A percentile compares a stretch with the other conserved stretches of the same genome.
phyloP scores from a whole-genome alignment of 2,113 vertebrate species.

The Scopus umbretta region DNA sequence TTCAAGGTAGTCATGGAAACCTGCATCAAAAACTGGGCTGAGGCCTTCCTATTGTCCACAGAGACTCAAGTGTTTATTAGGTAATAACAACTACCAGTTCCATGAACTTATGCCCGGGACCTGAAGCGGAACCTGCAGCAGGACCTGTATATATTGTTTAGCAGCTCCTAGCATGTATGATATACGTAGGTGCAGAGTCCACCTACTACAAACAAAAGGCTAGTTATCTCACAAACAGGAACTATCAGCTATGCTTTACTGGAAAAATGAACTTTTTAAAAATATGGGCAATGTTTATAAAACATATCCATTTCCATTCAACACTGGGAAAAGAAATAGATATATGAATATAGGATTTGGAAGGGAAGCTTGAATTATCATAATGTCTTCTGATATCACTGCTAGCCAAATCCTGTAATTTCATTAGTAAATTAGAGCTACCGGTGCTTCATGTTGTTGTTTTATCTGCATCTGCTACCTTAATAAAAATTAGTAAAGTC shows the following conservation, averaged over 20 bases:
- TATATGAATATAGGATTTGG: background rate
- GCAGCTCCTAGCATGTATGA: background rate
- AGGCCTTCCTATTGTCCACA: background rate
- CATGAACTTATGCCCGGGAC: background rate
- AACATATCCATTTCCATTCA: background rate
- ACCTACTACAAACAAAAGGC: background rate
- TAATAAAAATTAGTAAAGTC: background rate
- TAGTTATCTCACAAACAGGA: background rate
- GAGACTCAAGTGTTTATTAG: background rate
- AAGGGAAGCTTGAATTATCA: background rate
- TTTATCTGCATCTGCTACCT: background rate
- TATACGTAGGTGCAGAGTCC: background rate
- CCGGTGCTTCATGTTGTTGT: background rate
- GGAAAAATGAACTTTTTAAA: background rate
- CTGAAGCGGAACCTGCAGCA: background rate
- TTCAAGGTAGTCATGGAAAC: slow-evolving; percentile 40
- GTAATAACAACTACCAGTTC: background rate
- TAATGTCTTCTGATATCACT: background rate
- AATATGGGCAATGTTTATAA: background rate
- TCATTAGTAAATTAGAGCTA: background rate
- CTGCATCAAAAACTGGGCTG: background rate
- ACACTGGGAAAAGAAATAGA: background rate
- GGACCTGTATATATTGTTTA: background rate
- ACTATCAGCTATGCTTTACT: background rate
- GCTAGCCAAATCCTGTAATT: background rate